These are phyloP conservation scores for Rhabdomys pumilio DNA, from an alignment of 2,797 vertebrate genomes.

Conservation along the genomic window DNA sequence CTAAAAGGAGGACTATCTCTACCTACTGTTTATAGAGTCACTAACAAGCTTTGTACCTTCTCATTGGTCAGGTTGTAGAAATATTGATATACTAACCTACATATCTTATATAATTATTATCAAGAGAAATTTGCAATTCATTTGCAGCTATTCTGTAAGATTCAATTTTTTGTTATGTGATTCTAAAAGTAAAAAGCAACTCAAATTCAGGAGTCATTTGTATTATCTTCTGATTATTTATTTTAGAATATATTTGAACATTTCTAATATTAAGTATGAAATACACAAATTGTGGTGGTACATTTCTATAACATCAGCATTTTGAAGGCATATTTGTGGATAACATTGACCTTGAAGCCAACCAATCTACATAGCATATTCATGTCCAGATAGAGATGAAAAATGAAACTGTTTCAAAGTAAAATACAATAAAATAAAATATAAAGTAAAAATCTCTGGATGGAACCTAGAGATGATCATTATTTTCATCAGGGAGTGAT, in stretches of 20 bases:
- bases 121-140: constrained; percentile 34
- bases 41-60: neutral
- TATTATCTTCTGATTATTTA: neutral
- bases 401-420: neutral
- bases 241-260: neutral
- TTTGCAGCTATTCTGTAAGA: neutral
- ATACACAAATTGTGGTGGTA: neutral
- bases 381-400: neutral
- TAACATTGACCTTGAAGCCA: neutral
- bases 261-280: neutral
- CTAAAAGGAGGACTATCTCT: neutral
- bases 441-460: neutral
- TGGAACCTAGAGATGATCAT: neutral
- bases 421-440: neutral
- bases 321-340: neutral
- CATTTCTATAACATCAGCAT: neutral
- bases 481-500: neutral
- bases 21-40: constrained; percentile 21
- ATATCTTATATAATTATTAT: constrained; percentile 43
- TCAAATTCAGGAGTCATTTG: neutral
- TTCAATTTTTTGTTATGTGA: neutral
- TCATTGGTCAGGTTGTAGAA: constrained; percentile 40
- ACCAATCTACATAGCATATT: neutral
- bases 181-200: constrained; percentile 53
- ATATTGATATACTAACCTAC: constrained; percentile 31